A percentile compares a stretch with the other conserved stretches of the same genome.
Conservation (phyloP, 2,797 vertebrate genomes). For the Gambelia wislizenii region DNA sequence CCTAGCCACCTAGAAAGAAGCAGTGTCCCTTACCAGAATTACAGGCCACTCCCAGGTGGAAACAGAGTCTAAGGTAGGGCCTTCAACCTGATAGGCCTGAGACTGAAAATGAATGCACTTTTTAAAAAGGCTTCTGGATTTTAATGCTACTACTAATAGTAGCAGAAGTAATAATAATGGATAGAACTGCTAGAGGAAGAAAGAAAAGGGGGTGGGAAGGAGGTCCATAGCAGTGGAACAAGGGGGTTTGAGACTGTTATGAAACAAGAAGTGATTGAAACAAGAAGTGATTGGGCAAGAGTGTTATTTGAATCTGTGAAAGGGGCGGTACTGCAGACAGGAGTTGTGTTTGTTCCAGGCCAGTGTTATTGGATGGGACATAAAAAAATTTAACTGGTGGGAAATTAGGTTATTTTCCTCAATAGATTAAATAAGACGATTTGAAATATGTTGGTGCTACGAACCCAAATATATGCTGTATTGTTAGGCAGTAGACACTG, state of each 20-base stretch:
- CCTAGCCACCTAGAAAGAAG: no score
- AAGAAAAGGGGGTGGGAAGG: not conserved
- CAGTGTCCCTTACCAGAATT: not conserved
- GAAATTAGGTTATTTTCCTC: not conserved
- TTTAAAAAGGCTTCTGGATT: not conserved
- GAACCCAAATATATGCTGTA: not conserved
- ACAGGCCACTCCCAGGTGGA: not conserved
- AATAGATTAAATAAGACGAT: not conserved
- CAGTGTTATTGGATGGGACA: slow-evolving; percentile 1
- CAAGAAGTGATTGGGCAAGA: no score
- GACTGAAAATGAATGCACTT: not conserved
- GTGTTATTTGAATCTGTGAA: not conserved
- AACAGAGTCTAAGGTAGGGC: no score
- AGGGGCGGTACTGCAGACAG: not conserved
- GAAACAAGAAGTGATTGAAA: no score
- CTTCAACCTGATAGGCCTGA: no score
- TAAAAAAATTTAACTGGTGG: not conserved
- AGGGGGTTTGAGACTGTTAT: not conserved
- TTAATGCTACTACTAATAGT: not conserved
- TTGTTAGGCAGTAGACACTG: not conserved
- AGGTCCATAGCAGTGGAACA: no score
- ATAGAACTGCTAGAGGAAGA: not conserved
- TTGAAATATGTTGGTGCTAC: not conserved
- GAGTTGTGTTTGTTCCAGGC: not conserved
- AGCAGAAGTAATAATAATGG: no score